Evolutionary conservation across 2,113 vertebrate genomes (phyloP), one percentile per base, ranked within the genome.

Genomic region (Puma concolor): DNA sequence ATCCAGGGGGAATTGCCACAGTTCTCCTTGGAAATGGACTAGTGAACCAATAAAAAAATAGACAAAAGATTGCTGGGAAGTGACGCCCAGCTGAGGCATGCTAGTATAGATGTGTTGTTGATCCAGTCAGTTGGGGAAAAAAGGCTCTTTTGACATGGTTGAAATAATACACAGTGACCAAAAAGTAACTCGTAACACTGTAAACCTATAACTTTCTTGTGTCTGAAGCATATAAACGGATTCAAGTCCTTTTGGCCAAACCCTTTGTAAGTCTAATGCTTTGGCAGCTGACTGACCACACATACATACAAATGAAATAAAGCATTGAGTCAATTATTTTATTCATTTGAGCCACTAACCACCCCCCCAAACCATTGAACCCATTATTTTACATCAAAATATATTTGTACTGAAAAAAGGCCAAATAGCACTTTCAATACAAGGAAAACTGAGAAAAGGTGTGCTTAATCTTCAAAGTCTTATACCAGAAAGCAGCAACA

Each of bases 371-470:
- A 64, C 38, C 41, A 91, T 76, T 81, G 60, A 89, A 19, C 41
- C 86, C 19, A 93, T 41, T 82, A 92, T 95, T 83, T 96, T 94
- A 96, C 25, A 69, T 63, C 31, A 64, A 94, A 94, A 72, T 86
- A 66, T 36, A 94, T 77, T 48, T 29, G 33, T 69, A 2, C 54
- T 76, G n/a, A 66, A 31, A 77, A 60, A 71, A 71, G 48, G 6
- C 25, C 77, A 88, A 38, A 85, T 74, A 84, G 25, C 12, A 84
- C 23, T 79, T 93, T 87, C 5, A 21, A 76, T 48, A 44, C 9
- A 69, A 17, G 23, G 17, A 88, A 86, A 74, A 71, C 83, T 69
- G 29, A 67, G 63, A 69, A 94, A 95, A 87, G 33, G 17, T 52
- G n/a, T 84, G 2, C 4, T 50, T 85, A 83, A 48, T 23, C 71